phyloP scores from a whole-genome alignment of 1,140 invertebrate genomes.

The fruit fly (Drosophila melanogaster) region DNA sequence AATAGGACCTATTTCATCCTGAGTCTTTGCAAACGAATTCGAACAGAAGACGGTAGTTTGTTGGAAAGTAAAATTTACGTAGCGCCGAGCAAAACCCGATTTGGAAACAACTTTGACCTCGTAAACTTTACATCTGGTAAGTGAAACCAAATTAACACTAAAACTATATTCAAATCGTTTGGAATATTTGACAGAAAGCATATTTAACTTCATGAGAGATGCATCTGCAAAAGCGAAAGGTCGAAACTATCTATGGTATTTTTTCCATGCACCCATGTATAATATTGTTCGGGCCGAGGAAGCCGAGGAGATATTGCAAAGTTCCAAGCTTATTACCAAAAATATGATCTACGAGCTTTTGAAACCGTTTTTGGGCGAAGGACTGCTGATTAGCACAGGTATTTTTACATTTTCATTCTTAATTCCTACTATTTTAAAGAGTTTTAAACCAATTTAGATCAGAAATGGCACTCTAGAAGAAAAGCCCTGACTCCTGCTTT shows the following conservation, averaged over 20 bases:
- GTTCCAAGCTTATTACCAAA: constrained; percentile 63
- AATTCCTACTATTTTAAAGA: neutral
- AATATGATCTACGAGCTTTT: constrained; percentile 85
- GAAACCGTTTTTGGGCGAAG: constrained; percentile 88
- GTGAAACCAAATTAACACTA: neutral
- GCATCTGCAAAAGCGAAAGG: constrained; percentile 30
- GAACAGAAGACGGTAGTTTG: constrained; percentile 56
- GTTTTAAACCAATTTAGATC: constrained; percentile 16
- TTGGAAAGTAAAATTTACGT: constrained; percentile 47
- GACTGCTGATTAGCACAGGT: constrained; percentile 88
- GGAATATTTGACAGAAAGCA: constrained; percentile 7
- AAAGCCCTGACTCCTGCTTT: constrained; percentile 95
- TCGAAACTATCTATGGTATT: constrained; percentile 57
- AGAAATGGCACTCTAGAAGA: constrained; percentile 91
- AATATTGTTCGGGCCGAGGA: constrained; percentile 67
- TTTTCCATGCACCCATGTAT: constrained; percentile 52
- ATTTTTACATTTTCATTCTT: neutral
- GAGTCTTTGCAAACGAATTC: constrained; percentile 49
- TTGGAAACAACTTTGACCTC: constrained; percentile 79
- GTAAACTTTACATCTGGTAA: constrained; percentile 49
- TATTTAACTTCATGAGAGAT: constrained; percentile 48
- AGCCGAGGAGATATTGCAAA: constrained; percentile 70
- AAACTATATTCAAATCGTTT: no score
- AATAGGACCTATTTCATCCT: constrained; percentile 56
- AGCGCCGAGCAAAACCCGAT: constrained; percentile 53